A percentile compares a stretch with the other conserved stretches of the same genome.
Conservation (phyloP, 2,797 vertebrate species). For the Cryptoprocta ferox region DNA sequence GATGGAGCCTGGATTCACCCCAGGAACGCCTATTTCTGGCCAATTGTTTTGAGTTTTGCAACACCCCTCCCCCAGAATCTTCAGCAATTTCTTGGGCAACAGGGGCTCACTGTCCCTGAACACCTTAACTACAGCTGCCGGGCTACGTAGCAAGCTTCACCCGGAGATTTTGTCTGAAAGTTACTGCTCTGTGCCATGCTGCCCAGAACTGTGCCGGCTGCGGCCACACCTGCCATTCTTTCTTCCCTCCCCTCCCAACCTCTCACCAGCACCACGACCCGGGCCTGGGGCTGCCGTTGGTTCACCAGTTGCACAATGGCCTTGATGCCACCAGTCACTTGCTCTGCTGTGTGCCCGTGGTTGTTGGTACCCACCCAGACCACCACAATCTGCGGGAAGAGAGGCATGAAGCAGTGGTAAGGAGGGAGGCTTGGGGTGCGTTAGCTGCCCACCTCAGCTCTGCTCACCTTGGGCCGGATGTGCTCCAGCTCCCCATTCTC, state of each 20-base stretch:
- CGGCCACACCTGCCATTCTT: neutral
- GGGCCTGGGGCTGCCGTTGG: slow-evolving; percentile 91
- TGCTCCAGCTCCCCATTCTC: slow-evolving; percentile 94
- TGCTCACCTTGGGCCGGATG: slow-evolving; percentile 93
- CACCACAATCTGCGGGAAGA: slow-evolving; percentile 91
- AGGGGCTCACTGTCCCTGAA: neutral
- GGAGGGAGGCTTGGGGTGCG: neutral
- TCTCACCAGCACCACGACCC: slow-evolving; percentile 92
- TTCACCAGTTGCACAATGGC: slow-evolving; percentile 91
- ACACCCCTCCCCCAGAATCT: neutral
- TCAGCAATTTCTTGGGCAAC: neutral
- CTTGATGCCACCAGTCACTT: slow-evolving; percentile 92
- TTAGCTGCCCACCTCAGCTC: neutral
- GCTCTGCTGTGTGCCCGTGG: slow-evolving; percentile 92
- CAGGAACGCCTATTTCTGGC: neutral
- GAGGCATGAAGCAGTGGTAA: neutral
- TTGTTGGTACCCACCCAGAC: slow-evolving; percentile 96
- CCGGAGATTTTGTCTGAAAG: neutral
- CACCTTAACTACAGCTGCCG: neutral
- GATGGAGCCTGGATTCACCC: neutral
- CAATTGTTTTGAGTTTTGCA: neutral
- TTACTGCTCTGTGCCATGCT: neutral
- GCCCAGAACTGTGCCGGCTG: neutral
- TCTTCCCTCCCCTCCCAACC: too few relatives aligned
- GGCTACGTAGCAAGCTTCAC: neutral